Base-by-base conservation (phyloP, 2,113 vertebrate genomes). In the Tautogolabrus adspersus region DNA sequence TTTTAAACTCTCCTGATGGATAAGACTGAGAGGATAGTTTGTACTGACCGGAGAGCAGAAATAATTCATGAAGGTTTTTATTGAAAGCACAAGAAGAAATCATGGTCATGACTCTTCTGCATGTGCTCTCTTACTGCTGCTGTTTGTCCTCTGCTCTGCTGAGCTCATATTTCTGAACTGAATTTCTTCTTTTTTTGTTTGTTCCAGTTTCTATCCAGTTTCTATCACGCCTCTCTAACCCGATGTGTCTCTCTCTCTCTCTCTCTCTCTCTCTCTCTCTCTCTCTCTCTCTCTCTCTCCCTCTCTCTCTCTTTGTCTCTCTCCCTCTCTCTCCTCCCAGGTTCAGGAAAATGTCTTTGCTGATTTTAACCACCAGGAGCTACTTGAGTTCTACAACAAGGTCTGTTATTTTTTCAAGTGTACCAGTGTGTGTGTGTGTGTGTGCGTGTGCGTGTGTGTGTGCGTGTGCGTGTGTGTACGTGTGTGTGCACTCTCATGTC, bases 351-450 rank as follows among this genome's bases (percentile, higher is more conserved):
- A 97, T 78, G 89, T 98, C 79, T 96, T 96, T 82, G 87, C 97
- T 80, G 96, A 98, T 91, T 98, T 98, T 81, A 97, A 74, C 92
- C 97, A 99, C 88, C 89, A 95, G 93, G 96, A 99, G 89, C 94
- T 99, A 62, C 96, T 97, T 88, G 96, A 98, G 52, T 97, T 99
- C 95, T 99, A 98, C 92, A 96, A 96, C 91, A 97, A 99, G 97
- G 98, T 98, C 58, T 85, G 91, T 93, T 40, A 8, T 44, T 23
- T 49, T 12, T 10, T 11, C 67, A 37, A 40, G 13, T 34, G 5
- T 61, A 15, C 64, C 9, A n/a, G n/a, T 69, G 11, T 34, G 30
- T 34, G 30, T 34, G 30, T 40, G 2, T n/a, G 42, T 77, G 21
- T 30, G 34, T 44, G 40, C 30, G 3, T 34, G 21, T 49, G 22